phyloP scores from a whole-genome alignment of 2,113 vertebrate genomes.

The Ageneiosus marmoratus region DNA sequence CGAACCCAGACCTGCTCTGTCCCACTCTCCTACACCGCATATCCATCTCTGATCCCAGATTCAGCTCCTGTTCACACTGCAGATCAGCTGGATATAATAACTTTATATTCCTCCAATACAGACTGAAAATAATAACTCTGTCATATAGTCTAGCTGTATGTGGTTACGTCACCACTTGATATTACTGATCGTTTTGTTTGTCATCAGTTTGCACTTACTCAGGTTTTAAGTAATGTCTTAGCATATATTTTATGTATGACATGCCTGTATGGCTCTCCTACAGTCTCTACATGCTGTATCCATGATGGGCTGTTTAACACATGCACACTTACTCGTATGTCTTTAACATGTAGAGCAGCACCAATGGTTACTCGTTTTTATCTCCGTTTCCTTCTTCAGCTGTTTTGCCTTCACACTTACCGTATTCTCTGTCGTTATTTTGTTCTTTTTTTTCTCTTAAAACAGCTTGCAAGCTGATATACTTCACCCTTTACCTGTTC shows the following conservation, averaged over 20 bases:
- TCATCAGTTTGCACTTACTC: neutral
- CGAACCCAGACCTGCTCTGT: constrained; percentile 78
- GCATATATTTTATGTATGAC: neutral
- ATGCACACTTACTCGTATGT: neutral
- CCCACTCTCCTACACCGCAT: constrained; percentile 62
- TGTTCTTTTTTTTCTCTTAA: neutral
- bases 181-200: neutral
- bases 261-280: neutral
- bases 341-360: neutral
- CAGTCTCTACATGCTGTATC: neutral
- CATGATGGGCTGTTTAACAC: neutral
- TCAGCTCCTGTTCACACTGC: constrained; percentile 11
- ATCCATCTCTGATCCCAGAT: constrained; percentile 46
- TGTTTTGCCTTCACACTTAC: neutral
- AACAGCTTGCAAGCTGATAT: too few species aligned
- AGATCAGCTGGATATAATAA: neutral
- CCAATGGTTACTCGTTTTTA: neutral
- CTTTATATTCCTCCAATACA: neutral
- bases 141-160: neutral
- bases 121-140: neutral
- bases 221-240: constrained; percentile 6
- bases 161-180: neutral
- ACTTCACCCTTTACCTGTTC: neutral
- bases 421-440: neutral
- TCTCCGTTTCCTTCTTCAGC: neutral